A percentile compares a stretch with the other conserved stretches of the same genome.
phyloP scores from a whole-genome alignment of 53 echinoderm and acorn worm species.

The Paracentrotus lividus region DNA sequence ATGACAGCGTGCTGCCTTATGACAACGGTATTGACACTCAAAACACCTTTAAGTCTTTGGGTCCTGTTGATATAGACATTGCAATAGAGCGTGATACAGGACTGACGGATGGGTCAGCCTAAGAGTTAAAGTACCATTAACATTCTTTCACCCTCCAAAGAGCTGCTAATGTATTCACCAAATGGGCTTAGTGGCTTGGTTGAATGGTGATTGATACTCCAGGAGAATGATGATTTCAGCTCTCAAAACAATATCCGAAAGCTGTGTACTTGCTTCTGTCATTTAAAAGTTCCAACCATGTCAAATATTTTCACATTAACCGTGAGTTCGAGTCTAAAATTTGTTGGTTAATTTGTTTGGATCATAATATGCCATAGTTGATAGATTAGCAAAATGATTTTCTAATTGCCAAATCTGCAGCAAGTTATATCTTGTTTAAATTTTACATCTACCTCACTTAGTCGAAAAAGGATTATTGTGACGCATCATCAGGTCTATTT shows the following conservation, averaged over 20 bases:
- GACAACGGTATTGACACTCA: neutral
- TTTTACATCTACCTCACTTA: no score
- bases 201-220: slow-evolving; percentile 25
- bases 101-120: neutral
- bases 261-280: slow-evolving; percentile 10
- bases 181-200: slow-evolving; percentile 26
- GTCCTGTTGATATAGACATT: neutral
- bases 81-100: neutral
- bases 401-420: no score
- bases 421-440: no score
- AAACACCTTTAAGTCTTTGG: neutral
- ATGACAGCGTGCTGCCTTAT: neutral
- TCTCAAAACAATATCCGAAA: slow-evolving; percentile 13
- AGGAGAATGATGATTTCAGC: slow-evolving; percentile 6
- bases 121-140: slow-evolving; percentile 49
- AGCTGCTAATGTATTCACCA: slow-evolving; percentile 34
- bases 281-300: neutral
- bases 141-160: slow-evolving; percentile 48
- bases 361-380: no score
- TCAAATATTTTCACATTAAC: neutral
- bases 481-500: neutral
- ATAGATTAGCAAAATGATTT: no score
- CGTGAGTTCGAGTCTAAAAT: no score
- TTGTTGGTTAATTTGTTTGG: no score
- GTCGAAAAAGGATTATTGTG: neutral